Base-by-base conservation (phyloP, 2,797 vertebrate species). In the Myotis pilosus region DNA sequence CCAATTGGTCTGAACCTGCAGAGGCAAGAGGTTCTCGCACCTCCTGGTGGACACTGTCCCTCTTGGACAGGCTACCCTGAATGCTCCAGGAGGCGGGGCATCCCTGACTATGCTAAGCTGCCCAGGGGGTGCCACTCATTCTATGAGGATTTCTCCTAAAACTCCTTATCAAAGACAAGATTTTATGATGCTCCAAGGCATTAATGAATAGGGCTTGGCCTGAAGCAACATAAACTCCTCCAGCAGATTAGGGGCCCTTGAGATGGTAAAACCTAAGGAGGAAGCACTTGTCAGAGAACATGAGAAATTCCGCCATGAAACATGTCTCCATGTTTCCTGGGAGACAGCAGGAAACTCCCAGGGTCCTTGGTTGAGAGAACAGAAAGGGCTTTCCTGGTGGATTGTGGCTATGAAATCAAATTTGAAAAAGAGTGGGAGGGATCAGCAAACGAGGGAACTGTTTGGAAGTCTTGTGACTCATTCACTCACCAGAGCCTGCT, bases 401-500 rank as follows among this genome's bases (percentile, higher is more conserved):
- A 66, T n/a, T 19, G 47, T 64, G 64, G 57, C 36, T 81, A 68
- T 74, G 85, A 53, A 90, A 51, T 75, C 72, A 76, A 91, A 83
- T 9, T 41, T 62, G 71, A 44, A 83, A 94, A 36, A 84, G 28
- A 41, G n/a, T 47, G 13, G 30, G 76, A 38, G 38, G 57, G 57
- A 75, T 60, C 23, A 55, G 69, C 44, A 90, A 93, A 4, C 57
- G 38, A 86, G 79, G 38, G 1, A 25, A 90, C 55, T 0, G 3
- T 55, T 85, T 0, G 1, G 33, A 72, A 91, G 92, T 89, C 95
- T 84, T 17, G 62, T 69, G 62, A 95, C 41, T 47, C 0, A 0
- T 66, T 90, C 92, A 97, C 98, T 99, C 98, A 99, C 99, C 99
- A 98, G 98, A 97, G 99, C 98, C 72, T 98, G 99, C 53, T 98